phyloP scores from a whole-genome alignment of 2,888 invertebrate species.

The Hydrotaea diabolus region DNA sequence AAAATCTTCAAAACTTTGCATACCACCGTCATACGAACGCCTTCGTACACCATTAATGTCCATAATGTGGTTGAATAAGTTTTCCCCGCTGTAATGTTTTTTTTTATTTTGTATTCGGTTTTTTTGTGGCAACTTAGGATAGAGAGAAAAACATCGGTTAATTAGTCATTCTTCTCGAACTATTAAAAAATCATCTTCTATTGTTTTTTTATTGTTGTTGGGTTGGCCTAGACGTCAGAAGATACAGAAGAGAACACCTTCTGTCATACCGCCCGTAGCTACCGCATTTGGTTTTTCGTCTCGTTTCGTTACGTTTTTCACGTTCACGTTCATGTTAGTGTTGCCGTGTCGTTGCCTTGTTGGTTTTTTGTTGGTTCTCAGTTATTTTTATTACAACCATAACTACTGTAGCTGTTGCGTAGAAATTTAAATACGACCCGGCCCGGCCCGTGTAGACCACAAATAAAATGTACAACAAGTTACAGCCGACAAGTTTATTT shows the following conservation, averaged over 20 bases:
- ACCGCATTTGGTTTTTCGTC: conserved; percentile 18
- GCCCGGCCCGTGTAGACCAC: background rate
- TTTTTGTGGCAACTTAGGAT: conserved; percentile 30
- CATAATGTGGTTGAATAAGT: conserved; percentile 36
- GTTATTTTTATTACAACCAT: conserved; percentile 26
- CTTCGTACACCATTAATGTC: conserved; percentile 34
- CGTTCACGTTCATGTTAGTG: background rate
- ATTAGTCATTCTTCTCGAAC: conserved; percentile 65
- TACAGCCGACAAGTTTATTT: conserved; percentile 20
- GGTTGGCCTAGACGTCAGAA: conserved; percentile 9
- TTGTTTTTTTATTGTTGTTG: background rate
- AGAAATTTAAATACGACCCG: conserved; percentile 42
- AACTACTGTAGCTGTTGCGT: conserved; percentile 44
- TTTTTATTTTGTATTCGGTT: background rate
- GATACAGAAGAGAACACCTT: conserved; percentile 21
- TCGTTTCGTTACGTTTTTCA: conserved; percentile 13
- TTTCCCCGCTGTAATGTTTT: conserved; percentile 8
- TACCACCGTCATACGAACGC: background rate
- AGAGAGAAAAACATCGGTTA: conserved; percentile 57
- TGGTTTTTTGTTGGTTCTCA: conserved; percentile 11
- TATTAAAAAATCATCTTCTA: conserved; percentile 63
- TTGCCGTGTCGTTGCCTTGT: background rate
- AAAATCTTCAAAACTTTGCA: no score
- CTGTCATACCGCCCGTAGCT: conserved; percentile 54
- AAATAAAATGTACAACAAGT: background rate